Percentiles rank a stretch among this genome's conserved stretches.
These are phyloP conservation scores for Pontoporia blainvillei DNA, from an alignment of 2,113 vertebrate genomes.

Conservation along the genomic window DNA sequence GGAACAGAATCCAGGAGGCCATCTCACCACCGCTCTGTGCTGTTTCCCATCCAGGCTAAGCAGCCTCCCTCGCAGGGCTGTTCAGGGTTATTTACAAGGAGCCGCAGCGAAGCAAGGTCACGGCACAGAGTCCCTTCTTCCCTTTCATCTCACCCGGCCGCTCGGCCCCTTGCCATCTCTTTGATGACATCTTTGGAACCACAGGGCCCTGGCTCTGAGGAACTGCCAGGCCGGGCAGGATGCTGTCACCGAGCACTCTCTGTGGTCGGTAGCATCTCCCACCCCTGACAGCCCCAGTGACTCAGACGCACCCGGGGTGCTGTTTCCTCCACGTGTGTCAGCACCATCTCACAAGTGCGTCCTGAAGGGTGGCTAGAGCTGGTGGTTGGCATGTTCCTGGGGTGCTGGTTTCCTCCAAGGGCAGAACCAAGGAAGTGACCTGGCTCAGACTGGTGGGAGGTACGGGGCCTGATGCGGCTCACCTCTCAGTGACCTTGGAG, in stretches of 20 bases:
- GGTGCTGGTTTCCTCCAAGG: not conserved
- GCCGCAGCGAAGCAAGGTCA: accelerated
- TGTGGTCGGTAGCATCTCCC: not conserved
- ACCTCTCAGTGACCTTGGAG: not conserved
- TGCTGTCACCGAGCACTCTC: not conserved
- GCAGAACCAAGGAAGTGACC: not conserved
- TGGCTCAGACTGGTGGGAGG: not conserved
- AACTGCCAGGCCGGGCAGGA: not conserved
- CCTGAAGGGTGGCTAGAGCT: not conserved
- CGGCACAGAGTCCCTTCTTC: not conserved
- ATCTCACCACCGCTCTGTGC: not conserved
- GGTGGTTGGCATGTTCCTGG: no score
- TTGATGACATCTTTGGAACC: not conserved
- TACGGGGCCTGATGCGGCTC: not conserved
- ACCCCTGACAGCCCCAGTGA: not conserved
- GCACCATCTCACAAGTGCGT: not conserved
- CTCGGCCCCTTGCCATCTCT: not conserved
- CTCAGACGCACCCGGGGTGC: not conserved
- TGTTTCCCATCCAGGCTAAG: not conserved
- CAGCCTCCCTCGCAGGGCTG: not conserved
- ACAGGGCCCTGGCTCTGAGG: not conserved
- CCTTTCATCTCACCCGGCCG: not conserved
- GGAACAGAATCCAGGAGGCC: not conserved
- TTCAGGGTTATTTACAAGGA: not conserved
- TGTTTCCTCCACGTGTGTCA: not conserved